These are phyloP conservation scores for Psylliodes chrysocephalus DNA, from an alignment of 2,888 invertebrate species.

Conservation along the genomic window DNA sequence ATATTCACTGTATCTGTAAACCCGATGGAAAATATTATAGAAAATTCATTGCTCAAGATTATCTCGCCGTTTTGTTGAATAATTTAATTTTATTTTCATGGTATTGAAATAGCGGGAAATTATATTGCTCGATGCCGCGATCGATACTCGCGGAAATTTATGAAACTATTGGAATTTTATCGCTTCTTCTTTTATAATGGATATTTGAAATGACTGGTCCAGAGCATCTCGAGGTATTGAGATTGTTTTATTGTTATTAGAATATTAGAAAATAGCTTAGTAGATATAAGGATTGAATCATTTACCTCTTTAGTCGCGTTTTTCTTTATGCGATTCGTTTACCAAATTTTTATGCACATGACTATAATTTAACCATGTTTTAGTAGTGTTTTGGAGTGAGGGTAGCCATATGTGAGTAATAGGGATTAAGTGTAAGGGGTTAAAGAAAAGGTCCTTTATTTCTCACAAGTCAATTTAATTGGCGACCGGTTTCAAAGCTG, in stretches of 20 bases:
- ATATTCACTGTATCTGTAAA: conserved; percentile 47
- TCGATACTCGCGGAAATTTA: conserved; percentile 24
- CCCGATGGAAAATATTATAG: conserved; percentile 36
- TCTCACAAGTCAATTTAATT: no score
- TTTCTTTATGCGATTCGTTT: no score
- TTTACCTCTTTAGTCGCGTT: no score
- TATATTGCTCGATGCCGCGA: conserved; percentile 24
- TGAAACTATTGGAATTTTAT: conserved; percentile 28
- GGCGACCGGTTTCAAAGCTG: no score
- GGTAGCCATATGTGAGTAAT: no score
- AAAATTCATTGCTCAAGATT: conserved; percentile 42
- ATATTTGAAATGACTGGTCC: neutral
- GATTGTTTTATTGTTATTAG: no score
- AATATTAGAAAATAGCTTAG: neutral
- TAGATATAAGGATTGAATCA: no score
- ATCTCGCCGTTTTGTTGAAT: conserved; percentile 42
- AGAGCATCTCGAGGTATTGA: neutral
- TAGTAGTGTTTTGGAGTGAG: no score
- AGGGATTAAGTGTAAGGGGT: no score
- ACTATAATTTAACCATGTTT: no score
- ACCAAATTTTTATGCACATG: no score
- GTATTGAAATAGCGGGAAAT: conserved; percentile 34
- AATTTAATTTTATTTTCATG: conserved; percentile 35
- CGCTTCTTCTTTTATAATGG: conserved; percentile 1
- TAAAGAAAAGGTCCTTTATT: no score